Percentiles rank a stretch among this genome's conserved stretches.
phyloP scores from a whole-genome alignment of 2,888 invertebrate species.

The Sarcophaga carnaria region DNA sequence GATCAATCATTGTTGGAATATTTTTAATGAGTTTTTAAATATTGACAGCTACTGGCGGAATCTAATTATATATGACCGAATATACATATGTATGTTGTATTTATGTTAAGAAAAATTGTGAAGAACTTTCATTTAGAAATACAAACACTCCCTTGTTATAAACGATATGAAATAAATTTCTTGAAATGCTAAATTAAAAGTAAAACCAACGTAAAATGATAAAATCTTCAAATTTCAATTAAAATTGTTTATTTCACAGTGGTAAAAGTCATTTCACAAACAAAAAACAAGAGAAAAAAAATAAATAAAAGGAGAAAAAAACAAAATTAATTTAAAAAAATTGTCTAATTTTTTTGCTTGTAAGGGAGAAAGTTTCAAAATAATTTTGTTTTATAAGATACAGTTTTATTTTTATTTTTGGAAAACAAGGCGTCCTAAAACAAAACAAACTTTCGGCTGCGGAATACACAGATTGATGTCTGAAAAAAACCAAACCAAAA shows the following conservation, averaged over 20 bases:
- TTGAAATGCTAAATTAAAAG: neutral
- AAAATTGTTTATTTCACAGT: slow-evolving; percentile 1
- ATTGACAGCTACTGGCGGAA: slow-evolving; percentile 16
- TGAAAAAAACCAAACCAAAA: no score
- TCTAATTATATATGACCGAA: neutral
- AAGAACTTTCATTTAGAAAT: neutral
- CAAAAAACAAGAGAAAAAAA: neutral
- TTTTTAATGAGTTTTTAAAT: slow-evolving; percentile 27
- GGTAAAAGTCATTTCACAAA: slow-evolving; percentile 1
- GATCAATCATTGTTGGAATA: slow-evolving; percentile 13
- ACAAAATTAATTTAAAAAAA: neutral
- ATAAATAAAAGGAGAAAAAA: slow-evolving; percentile 32
- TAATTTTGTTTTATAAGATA: no score
- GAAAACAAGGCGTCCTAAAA: no score
- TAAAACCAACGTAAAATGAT: neutral
- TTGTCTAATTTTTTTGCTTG: slow-evolving; percentile 23
- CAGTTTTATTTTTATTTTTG: no score
- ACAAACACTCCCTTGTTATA: neutral
- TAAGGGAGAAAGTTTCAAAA: no score
- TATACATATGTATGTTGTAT: neutral
- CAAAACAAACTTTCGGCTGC: no score
- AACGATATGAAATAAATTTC: neutral
- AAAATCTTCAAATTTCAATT: slow-evolving; percentile 25
- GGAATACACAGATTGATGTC: no score
- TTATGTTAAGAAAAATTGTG: neutral